These are phyloP conservation scores for Uropsilus gracilis DNA, from an alignment of 2,113 vertebrate genomes.

Conservation along the genomic window DNA sequence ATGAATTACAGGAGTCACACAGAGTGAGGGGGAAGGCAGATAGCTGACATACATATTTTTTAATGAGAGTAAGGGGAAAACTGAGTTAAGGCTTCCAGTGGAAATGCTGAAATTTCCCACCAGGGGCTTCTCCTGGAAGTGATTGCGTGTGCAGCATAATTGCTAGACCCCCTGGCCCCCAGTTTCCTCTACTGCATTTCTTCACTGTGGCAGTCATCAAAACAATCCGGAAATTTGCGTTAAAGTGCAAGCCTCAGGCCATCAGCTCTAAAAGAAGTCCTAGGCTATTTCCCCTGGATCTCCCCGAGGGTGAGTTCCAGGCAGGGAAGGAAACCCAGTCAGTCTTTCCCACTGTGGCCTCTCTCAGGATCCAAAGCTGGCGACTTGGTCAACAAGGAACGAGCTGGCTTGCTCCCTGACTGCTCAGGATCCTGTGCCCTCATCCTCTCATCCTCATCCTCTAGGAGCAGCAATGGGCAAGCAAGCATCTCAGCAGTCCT, in stretches of 20 bases:
- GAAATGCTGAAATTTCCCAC: background rate
- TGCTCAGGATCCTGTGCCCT: background rate
- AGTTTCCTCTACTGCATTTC: background rate
- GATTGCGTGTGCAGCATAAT: background rate
- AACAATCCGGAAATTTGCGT: background rate
- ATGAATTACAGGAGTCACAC: background rate
- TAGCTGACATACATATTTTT: background rate
- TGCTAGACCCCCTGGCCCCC: background rate
- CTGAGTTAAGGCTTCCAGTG: background rate
- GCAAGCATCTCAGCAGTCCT: background rate
- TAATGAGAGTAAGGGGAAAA: constrained; percentile 28
- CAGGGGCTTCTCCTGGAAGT: background rate
- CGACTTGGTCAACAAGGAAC: background rate
- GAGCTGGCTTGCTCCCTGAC: background rate
- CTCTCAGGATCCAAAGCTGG: background rate
- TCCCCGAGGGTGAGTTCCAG: background rate
- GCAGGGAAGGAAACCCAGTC: background rate
- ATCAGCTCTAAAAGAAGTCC: background rate
- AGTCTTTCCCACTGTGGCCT: fast-evolving
- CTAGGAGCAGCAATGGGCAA: background rate
- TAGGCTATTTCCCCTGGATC: background rate
- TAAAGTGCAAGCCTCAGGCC: background rate
- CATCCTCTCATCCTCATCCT: fast-evolving
- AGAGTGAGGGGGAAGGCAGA: fast-evolving
- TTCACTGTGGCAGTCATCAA: background rate